These are phyloP conservation scores for Dynastes grantii DNA, from an alignment of 2,888 invertebrate genomes.

Conservation along the genomic window DNA sequence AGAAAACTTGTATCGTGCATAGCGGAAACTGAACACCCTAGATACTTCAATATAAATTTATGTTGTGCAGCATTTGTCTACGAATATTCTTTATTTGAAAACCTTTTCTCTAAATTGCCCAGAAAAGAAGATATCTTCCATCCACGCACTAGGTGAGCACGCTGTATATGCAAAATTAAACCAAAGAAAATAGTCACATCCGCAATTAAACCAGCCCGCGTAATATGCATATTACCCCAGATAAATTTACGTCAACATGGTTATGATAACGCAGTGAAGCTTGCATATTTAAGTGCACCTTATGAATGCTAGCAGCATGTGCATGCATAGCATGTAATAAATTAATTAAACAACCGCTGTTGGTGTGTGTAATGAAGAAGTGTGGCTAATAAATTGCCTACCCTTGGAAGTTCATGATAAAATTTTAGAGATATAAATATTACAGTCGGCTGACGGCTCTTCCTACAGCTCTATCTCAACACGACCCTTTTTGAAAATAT, in stretches of 20 bases:
- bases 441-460: not conserved
- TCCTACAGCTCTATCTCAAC: not conserved
- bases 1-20: too few relatives aligned
- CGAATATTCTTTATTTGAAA: too few relatives aligned
- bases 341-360: constrained; percentile 27
- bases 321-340: constrained; percentile 9
- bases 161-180: too few relatives aligned
- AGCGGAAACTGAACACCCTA: too few relatives aligned
- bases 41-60: too few relatives aligned
- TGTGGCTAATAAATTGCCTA: constrained; percentile 31
- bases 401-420: constrained; percentile 31
- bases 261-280: constrained; percentile 27
- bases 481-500: constrained; percentile 36
- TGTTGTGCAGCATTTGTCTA: too few relatives aligned
- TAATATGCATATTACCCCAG: constrained; percentile 15
- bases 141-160: too few relatives aligned
- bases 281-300: constrained; percentile 24
- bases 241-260: constrained; percentile 25
- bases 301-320: constrained; percentile 19
- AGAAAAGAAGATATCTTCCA: too few relatives aligned
- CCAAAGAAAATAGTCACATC: not conserved
- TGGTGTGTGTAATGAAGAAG: constrained; percentile 37
- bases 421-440: constrained; percentile 37
- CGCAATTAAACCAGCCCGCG: not conserved
- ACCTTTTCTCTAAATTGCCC: too few relatives aligned